Evolutionary conservation across 53 echinoderm and acorn worm genomes (phyloP).

Genomic region (Temnopleurus reevesii): DNA sequence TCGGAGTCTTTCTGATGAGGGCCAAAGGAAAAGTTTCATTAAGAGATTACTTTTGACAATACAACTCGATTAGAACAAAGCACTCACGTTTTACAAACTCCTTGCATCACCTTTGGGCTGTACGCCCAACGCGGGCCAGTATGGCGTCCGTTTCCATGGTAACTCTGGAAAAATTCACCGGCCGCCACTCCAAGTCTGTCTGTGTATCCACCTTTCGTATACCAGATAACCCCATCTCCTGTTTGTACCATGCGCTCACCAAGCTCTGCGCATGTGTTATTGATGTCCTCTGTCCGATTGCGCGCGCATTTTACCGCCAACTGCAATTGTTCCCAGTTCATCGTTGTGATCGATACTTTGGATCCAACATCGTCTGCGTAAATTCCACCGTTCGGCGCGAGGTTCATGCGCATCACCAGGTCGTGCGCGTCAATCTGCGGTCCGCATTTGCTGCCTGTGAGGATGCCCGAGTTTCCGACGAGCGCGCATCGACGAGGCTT

Average conservation of each 20-base stretch:
- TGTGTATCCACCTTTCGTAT: slow-evolving; percentile 39
- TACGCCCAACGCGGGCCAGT: slow-evolving; percentile 25
- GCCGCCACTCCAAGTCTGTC: neutral
- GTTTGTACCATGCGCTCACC: neutral
- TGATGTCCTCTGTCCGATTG: slow-evolving; percentile 4
- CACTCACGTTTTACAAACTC: slow-evolving; percentile 37
- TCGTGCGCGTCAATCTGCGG: slow-evolving; percentile 31
- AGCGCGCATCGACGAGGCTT: slow-evolving; percentile 33
- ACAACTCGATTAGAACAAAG: neutral
- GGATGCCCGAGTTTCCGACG: slow-evolving; percentile 49
- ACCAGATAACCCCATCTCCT: slow-evolving; percentile 28
- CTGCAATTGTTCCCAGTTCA: slow-evolving; percentile 38
- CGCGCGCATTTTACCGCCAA: slow-evolving; percentile 19
- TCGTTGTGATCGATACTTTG: slow-evolving; percentile 32
- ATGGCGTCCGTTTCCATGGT: neutral
- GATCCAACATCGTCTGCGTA: slow-evolving; percentile 55
- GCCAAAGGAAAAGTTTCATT: too few species aligned
- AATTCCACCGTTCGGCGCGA: slow-evolving; percentile 6
- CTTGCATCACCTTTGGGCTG: slow-evolving; percentile 43
- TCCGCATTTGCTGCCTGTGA: slow-evolving; percentile 8
- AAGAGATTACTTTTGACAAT: too few species aligned
- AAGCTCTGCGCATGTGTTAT: neutral
- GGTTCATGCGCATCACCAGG: slow-evolving; percentile 52
- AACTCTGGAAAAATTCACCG: neutral
- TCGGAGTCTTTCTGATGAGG: too few species aligned